Conservation (phyloP, 64 coral and sea anemone species). For the Montipora efflorescens region DNA sequence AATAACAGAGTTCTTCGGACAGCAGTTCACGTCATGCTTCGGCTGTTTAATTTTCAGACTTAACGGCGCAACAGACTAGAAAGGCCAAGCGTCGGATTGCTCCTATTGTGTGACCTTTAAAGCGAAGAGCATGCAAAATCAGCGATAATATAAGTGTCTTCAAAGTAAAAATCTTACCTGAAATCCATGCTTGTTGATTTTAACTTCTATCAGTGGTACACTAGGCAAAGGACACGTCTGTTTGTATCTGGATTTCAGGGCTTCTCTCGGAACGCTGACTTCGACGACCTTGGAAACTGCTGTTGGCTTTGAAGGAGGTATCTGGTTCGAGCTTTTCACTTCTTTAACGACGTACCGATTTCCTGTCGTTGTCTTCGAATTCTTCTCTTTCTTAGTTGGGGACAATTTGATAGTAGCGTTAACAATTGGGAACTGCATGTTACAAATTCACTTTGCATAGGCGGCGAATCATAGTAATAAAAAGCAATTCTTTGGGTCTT, state of each 20-base stretch:
- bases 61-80: not conserved
- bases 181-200: slow-evolving; percentile 43
- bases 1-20: no score
- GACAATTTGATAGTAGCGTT: slow-evolving; percentile 33
- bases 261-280: slow-evolving; percentile 28
- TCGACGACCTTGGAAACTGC: slow-evolving; percentile 15
- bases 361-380: not conserved
- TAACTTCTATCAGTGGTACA: slow-evolving; percentile 42
- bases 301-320: not conserved
- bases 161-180: not conserved
- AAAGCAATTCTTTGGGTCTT: not conserved
- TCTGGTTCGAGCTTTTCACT: slow-evolving; percentile 20
- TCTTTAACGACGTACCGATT: slow-evolving; percentile 38
- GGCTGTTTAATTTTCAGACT: no score
- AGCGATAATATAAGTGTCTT: not conserved
- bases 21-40: no score
- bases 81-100: not conserved
- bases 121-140: not conserved
- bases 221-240: not conserved
- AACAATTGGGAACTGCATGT: slow-evolving; percentile 33
- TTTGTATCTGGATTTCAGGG: not conserved
- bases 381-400: slow-evolving; percentile 8
- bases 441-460: not conserved
- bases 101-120: slow-evolving; percentile 20
- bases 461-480: not conserved